Base-by-base conservation (phyloP, 2,113 vertebrate species). In the Craseonycteris thonglongyai region DNA sequence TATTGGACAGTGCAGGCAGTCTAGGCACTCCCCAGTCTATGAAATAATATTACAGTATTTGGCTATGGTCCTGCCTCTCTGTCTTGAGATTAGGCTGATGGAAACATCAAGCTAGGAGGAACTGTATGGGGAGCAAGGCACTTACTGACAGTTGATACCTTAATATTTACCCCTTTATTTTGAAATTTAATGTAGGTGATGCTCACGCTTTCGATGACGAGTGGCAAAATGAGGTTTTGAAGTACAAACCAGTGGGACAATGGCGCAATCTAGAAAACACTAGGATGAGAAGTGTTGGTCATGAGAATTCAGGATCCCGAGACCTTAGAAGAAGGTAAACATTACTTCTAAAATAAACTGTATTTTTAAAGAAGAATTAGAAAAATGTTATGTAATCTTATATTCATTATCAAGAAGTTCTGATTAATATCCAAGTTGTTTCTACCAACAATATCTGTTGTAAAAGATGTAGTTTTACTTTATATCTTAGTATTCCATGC, bases 191-290 rank as follows among this genome's bases (percentile, higher is more conserved):
- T 74, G 10, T 51, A 99, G 99, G 97, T 91, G 99, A 99, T 95
- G 99, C 99, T 8, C 97, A 98, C 84, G 97, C 98, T 40, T 99
- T 99, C 96, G 98, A 99, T 88, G 88, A 99, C 13, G 99, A 99
- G 96, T 99, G 99, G 99, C 98, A 99, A 97, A 98, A 96, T 26
- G 97, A 99, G 97, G 79, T 99, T 89, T 98, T 98, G 76, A 98
- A 97, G 91, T 99, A 99, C 97, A 98, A 95, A 56, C 96, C 98
- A 0, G 96, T 95, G 26, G 97, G 93, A 88, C 95, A 93, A 28
- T 94, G 96, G 88, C 76, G 58, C 79, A 72, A 84, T 28, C 81
- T 99, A 85, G 97, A 98, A 85, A 96, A 98, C 26, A 94, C 98
- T 6, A 97, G 90, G 82, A 93, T 97, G 88, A 90, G 95, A 49